Conservation (phyloP, 2,888 invertebrate genomes). For the Hoplodrina ambigua region DNA sequence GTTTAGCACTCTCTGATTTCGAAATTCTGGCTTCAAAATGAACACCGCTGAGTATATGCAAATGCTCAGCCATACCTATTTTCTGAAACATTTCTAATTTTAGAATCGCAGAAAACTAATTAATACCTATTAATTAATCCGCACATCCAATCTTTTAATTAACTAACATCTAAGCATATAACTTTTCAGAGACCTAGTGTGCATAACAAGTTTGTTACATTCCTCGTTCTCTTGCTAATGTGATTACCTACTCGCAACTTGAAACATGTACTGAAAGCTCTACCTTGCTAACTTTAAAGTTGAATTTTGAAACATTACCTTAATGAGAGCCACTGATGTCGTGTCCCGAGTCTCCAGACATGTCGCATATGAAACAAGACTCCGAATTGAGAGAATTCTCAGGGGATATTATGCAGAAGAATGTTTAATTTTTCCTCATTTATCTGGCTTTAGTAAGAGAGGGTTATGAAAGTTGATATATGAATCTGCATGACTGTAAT, state of each 20-base stretch:
- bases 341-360: neutral
- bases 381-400: neutral
- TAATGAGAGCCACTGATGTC: constrained; percentile 26
- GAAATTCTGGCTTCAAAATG: too few relatives aligned
- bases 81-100: too few relatives aligned
- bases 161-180: neutral
- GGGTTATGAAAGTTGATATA: neutral
- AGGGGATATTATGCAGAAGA: neutral
- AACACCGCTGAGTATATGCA: too few relatives aligned
- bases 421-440: constrained; percentile 20
- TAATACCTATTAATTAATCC: neutral
- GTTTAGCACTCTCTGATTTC: too few relatives aligned
- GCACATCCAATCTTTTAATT: neutral
- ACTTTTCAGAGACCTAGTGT: neutral
- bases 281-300: constrained; percentile 1
- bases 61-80: too few relatives aligned
- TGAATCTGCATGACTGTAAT: too few relatives aligned
- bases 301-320: constrained; percentile 35
- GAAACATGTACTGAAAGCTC: constrained; percentile 14
- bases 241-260: constrained; percentile 20
- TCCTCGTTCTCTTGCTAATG: constrained; percentile 13
- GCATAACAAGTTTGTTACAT: neutral
- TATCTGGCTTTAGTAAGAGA: neutral
- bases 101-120: neutral
- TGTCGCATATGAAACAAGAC: constrained; percentile 15